Evolutionary conservation across 2,797 vertebrate species (phyloP).

Genomic region (Amblyraja radiata): DNA sequence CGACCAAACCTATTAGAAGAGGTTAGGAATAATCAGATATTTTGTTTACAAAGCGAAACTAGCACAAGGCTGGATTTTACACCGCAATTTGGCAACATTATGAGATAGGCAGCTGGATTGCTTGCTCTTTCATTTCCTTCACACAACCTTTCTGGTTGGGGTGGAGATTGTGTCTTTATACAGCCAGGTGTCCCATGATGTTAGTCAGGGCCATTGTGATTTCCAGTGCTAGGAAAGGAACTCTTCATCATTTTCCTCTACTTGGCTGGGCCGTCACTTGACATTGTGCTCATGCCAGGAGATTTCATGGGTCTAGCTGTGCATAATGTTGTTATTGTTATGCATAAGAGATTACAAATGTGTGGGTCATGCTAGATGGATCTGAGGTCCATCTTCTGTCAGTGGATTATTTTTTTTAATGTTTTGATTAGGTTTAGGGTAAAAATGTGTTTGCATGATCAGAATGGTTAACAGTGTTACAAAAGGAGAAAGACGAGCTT

Average conservation of each 20-base stretch:
- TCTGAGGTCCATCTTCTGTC: background rate
- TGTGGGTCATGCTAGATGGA: background rate
- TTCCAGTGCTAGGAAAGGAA: background rate
- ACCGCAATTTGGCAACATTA: background rate
- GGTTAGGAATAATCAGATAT: background rate
- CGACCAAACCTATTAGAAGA: too few relatives aligned
- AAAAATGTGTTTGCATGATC: background rate
- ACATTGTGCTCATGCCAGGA: background rate
- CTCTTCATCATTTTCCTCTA: background rate
- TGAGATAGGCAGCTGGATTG: background rate
- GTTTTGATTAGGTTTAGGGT: background rate
- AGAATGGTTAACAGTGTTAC: background rate
- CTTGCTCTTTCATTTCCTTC: background rate
- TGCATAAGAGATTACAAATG: background rate
- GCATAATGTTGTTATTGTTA: background rate
- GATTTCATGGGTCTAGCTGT: background rate
- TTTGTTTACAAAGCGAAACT: background rate
- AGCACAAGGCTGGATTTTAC: background rate
- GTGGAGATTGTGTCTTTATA: background rate
- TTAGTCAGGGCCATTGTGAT: background rate
- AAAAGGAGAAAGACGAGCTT: constrained; percentile 1
- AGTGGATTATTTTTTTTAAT: background rate
- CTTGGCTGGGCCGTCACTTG: background rate
- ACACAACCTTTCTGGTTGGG: background rate
- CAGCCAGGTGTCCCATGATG: background rate